Conservation (phyloP, 2,797 vertebrate species). For the Parauchenoglanis punctatus region DNA sequence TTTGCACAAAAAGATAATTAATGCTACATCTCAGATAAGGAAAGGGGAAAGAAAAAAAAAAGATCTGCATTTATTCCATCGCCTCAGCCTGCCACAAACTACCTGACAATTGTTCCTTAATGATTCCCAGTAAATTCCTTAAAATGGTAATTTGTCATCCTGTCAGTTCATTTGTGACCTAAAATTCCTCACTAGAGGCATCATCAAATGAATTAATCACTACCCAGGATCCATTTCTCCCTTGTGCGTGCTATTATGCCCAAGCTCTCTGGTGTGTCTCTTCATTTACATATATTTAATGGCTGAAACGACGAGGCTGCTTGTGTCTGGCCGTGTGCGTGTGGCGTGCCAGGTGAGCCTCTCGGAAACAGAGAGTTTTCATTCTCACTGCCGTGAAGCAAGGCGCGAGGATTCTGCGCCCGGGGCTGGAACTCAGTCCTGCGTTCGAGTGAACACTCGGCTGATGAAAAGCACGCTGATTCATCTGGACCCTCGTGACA, state of each 20-base stretch:
- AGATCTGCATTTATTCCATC: constrained; percentile 94
- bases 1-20: constrained; percentile 87
- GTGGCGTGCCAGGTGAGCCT: constrained; percentile 92
- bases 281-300: constrained; percentile 99
- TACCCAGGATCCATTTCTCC: constrained; percentile 99
- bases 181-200: constrained; percentile 99
- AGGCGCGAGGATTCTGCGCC: background rate
- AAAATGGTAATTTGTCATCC: constrained; percentile 99
- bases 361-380: constrained; percentile 11
- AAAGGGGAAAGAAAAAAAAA: constrained; percentile 65
- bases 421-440: background rate
- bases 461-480: constrained; percentile 26
- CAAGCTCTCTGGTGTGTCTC: constrained; percentile 96
- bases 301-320: constrained; percentile 92
- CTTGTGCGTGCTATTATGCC: constrained; percentile 97
- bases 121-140: constrained; percentile 99
- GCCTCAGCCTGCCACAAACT: constrained; percentile 94
- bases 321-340: constrained; percentile 91
- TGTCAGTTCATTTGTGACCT: constrained; percentile 99
- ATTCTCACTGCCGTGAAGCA: background rate
- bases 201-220: constrained; percentile 99
- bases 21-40: constrained; percentile 90
- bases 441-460: background rate
- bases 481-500: constrained; percentile 35
- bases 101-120: constrained; percentile 99